Conservation (phyloP, 2,888 invertebrate species). For the Teleogryllus oceanicus region DNA sequence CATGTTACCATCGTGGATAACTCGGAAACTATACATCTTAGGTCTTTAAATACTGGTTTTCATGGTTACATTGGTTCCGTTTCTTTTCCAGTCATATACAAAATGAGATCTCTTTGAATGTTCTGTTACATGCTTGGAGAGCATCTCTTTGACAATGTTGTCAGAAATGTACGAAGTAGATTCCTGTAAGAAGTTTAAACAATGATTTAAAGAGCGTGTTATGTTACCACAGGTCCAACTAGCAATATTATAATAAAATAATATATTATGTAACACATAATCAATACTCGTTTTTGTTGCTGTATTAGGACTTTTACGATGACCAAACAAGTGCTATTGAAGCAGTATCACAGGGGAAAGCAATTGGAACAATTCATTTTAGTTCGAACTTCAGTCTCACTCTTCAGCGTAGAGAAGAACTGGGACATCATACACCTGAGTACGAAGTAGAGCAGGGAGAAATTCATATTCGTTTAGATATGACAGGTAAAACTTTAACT, state of each 20-base stretch:
- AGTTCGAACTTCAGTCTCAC: constrained; percentile 26
- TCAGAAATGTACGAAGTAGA: too few relatives aligned
- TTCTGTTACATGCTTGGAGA: too few relatives aligned
- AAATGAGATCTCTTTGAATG: too few relatives aligned
- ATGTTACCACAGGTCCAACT: background rate
- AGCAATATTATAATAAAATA: background rate
- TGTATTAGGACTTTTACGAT: constrained; percentile 26
- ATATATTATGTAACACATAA: background rate
- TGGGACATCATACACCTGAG: constrained; percentile 22
- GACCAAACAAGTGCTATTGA: constrained; percentile 25
- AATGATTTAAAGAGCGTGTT: too few relatives aligned
- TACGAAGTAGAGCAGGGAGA: background rate
- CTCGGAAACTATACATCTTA: too few relatives aligned
- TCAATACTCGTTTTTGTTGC: background rate
- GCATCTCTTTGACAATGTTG: too few relatives aligned
- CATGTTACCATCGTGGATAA: too few relatives aligned
- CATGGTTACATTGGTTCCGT: too few relatives aligned
- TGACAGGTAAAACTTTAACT: background rate
- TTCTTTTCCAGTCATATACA: too few relatives aligned
- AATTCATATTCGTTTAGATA: constrained; percentile 1
- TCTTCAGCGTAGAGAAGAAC: constrained; percentile 23
- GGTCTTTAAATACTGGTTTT: too few relatives aligned
- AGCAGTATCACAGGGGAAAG: background rate
- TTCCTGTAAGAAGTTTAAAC: too few relatives aligned
- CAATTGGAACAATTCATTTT: constrained; percentile 26